These are phyloP conservation scores for Stomatorhinus ivindoensis DNA, from an alignment of 2,113 vertebrate species.

Conservation along the genomic window DNA sequence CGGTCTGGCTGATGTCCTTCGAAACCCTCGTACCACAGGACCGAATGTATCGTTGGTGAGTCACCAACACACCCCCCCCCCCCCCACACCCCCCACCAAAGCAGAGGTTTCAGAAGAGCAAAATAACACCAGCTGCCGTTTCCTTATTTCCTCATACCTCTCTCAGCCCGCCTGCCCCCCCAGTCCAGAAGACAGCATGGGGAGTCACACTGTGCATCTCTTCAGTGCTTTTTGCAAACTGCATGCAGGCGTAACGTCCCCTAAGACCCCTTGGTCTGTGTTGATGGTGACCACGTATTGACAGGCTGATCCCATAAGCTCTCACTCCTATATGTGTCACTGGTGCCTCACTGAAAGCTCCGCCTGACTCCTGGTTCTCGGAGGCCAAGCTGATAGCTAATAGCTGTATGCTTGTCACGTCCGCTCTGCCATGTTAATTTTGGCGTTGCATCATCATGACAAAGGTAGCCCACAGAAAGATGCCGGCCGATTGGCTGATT, in stretches of 20 bases:
- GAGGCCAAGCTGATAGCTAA: neutral
- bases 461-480: neutral
- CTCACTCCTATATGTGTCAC: neutral
- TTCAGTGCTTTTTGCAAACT: neutral
- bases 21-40: neutral
- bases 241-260: no score
- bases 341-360: neutral
- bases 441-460: neutral
- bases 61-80: neutral
- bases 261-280: no score
- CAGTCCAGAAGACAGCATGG: neutral
- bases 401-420: neutral
- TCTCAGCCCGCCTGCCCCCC: neutral
- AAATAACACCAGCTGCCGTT: neutral
- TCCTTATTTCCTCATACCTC: neutral
- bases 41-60: neutral
- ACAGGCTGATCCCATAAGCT: neutral
- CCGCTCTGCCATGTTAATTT: neutral
- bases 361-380: neutral
- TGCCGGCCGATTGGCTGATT: neutral
- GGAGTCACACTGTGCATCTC: neutral
- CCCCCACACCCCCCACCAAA: neutral
- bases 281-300: neutral
- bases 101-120: neutral
- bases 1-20: neutral